These are phyloP conservation scores for Corythornis cristatus DNA, from an alignment of 2,113 vertebrate species.

Conservation along the genomic window DNA sequence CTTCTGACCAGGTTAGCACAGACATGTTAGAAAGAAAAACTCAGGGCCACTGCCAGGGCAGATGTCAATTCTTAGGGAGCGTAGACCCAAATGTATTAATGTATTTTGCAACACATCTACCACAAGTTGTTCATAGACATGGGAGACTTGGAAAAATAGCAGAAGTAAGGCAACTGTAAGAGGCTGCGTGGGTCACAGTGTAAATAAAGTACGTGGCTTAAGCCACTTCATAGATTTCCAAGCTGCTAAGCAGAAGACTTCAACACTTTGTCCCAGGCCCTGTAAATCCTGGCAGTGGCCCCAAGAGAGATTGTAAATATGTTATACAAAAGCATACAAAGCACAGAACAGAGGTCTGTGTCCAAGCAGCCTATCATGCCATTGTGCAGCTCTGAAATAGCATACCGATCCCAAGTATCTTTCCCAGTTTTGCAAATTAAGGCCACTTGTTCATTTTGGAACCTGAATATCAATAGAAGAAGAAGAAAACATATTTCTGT, in stretches of 20 bases:
- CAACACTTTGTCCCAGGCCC: not conserved
- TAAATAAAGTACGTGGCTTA: not conserved
- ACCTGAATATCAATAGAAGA: conserved; percentile 75
- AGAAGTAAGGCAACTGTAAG: not conserved
- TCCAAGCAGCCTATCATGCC: conserved; percentile 51
- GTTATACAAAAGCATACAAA: not conserved
- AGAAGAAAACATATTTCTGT: conserved; percentile 40
- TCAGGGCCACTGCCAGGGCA: conserved; percentile 59
- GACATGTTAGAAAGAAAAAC: conserved; percentile 56
- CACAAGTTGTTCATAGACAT: not conserved
- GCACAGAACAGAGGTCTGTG: conserved; percentile 54
- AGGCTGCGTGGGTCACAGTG: not conserved
- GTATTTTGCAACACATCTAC: not conserved
- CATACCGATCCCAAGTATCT: conserved; percentile 84
- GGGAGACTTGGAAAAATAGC: not conserved
- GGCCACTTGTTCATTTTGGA: conserved; percentile 83
- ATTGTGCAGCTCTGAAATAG: conserved; percentile 30
- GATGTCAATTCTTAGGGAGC: not conserved
- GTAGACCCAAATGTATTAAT: not conserved
- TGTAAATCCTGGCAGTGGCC: conserved; percentile 57
- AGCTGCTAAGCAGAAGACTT: not conserved
- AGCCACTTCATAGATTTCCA: not conserved
- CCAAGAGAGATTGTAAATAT: conserved; percentile 30
- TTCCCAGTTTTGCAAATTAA: conserved; percentile 84
- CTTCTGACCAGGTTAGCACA: conserved; percentile 43